Evolutionary conservation across 2,113 vertebrate genomes (phyloP), one percentile per base, ranked within the genome.

Genomic region (Fulica atra): DNA sequence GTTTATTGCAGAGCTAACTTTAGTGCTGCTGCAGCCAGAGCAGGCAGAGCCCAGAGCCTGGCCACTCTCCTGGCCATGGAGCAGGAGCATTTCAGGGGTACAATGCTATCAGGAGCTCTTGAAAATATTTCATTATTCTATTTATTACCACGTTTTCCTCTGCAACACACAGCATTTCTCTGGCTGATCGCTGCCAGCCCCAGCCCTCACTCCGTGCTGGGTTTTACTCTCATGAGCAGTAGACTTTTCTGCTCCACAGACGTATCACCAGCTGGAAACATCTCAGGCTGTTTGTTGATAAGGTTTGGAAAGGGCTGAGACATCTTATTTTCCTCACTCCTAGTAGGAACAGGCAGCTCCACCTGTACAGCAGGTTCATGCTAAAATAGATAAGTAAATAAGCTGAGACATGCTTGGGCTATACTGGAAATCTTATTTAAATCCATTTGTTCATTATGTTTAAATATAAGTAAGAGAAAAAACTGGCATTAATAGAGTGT

Each of bases 61-160:
- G 9, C 10, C 1, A 2, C 25, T 28, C 1, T 21, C 10, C 12
- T 3, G 3, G 20, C 38, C 2, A 0, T 2, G 23, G 44, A 11
- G 25, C 25, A 42, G n/a, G 28, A 78, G 26, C 23, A 38, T 60
- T 40, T 56, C 3, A 7, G 25, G 70, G 24, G 17, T 5, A 29
- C 14, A 16, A 74, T 14, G 13, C 26, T 71, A 10, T 66, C 0
- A 0, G 33, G 4, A 56, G 18, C 19, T 87, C 36, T 57, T 63
- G 44, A 51, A 74, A 74, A 38, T 5, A 60, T 11, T 3, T 6
- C 25, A 5, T 44, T 26, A 4, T 14, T 72, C 17, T 28, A 26
- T 64, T 76, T 50, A 29, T 69, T 16, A 3, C 21, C 42, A 4
- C 12, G 2, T 63, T 83, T 76, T 40, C 36, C 53, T 21, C 3